These are phyloP conservation scores for Microctenopoma lineatum DNA, from an alignment of 2,797 vertebrate species.

Conservation along the genomic window DNA sequence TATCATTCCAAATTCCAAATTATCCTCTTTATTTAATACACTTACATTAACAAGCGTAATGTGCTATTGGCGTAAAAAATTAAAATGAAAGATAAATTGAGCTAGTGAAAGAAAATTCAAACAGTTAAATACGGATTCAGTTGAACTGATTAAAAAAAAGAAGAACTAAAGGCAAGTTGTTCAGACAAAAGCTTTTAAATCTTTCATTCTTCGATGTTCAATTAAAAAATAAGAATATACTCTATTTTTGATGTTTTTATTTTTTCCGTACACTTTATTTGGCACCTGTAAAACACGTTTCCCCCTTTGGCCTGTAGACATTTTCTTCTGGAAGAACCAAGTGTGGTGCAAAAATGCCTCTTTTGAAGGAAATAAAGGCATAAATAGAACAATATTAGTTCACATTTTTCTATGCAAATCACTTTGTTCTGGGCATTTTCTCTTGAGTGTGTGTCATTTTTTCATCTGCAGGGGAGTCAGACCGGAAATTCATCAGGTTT, in stretches of 20 bases:
- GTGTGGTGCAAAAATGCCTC: not conserved
- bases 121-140: too few relatives aligned
- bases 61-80: too few relatives aligned
- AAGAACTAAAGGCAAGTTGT: too few relatives aligned
- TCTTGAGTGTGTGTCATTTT: not conserved
- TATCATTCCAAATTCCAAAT: too few relatives aligned
- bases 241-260: not conserved
- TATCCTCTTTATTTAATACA: too few relatives aligned
- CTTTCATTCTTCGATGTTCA: too few relatives aligned
- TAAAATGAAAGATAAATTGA: too few relatives aligned
- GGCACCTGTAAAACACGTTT: not conserved
- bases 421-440: not conserved
- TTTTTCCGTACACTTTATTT: not conserved
- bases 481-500: conserved; percentile 9
- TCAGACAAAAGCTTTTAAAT: too few relatives aligned
- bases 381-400: not conserved
- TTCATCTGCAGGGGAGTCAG: conserved; percentile 1
- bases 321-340: not conserved
- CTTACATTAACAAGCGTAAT: too few relatives aligned
- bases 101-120: too few relatives aligned
- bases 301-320: not conserved
- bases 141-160: too few relatives aligned
- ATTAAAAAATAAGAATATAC: too few relatives aligned
- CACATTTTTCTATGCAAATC: not conserved
- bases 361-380: not conserved